Conservation (phyloP, 2,113 vertebrate genomes). For the Brachyhypopomus gauderio region DNA sequence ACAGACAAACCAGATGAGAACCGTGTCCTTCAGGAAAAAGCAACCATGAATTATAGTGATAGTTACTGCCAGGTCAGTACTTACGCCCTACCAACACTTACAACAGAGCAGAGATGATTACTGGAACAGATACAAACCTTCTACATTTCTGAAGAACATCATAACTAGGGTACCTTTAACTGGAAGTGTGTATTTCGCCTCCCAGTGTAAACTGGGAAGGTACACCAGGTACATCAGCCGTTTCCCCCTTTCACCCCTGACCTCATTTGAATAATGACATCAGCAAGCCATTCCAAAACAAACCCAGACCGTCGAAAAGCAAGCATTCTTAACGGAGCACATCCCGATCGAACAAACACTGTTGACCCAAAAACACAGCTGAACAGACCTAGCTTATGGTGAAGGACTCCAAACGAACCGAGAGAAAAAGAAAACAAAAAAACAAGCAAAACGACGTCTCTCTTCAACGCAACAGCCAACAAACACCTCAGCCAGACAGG, state of each 20-base stretch:
- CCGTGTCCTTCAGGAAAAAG: neutral
- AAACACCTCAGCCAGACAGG: constrained; percentile 9
- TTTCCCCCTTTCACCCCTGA: neutral
- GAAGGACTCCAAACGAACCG: constrained; percentile 1
- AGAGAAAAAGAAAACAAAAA: neutral
- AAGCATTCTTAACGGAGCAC: neutral
- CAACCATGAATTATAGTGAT: neutral
- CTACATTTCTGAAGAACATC: neutral
- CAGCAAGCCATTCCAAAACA: neutral
- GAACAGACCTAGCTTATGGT: constrained; percentile 26
- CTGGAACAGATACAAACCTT: neutral
- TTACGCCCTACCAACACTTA: neutral
- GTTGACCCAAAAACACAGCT: neutral
- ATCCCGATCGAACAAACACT: constrained; percentile 24
- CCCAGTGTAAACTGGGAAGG: neutral
- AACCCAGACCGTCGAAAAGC: neutral
- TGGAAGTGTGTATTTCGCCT: neutral
- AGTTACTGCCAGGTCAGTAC: neutral
- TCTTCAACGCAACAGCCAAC: neutral
- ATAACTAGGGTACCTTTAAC: constrained; percentile 22
- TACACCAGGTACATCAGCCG: neutral
- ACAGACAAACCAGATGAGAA: neutral
- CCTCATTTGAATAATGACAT: neutral
- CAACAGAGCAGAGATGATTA: constrained; percentile 12
- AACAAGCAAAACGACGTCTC: neutral